Conservation (phyloP, 1,140 invertebrate species). For the Solenopsis fugax region DNA sequence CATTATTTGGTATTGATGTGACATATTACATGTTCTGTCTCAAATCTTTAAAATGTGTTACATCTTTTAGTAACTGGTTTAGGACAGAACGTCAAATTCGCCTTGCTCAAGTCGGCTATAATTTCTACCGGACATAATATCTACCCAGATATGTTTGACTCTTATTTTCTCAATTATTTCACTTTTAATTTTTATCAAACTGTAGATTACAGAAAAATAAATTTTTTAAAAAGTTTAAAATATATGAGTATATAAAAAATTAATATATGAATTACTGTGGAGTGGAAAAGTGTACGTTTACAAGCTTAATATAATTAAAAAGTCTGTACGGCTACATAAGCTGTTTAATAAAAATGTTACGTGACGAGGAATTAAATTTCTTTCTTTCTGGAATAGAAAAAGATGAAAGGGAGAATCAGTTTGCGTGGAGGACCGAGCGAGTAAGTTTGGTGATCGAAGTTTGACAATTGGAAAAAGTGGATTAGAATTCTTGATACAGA, state of each 20-base stretch:
- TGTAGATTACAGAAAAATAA: background rate
- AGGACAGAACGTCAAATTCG: no score
- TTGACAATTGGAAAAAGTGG: constrained; percentile 58
- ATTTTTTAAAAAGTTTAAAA: background rate
- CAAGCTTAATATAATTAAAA: constrained; percentile 20
- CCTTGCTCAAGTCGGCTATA: no score
- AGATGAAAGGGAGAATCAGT: background rate
- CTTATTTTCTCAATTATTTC: no score
- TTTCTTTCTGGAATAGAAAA: background rate
- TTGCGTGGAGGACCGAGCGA: constrained; percentile 2
- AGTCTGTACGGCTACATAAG: background rate
- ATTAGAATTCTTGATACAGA: constrained; percentile 49
- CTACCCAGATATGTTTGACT: no score
- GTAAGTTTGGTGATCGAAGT: constrained; percentile 41
- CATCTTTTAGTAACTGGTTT: no score
- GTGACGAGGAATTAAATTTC: constrained; percentile 35
- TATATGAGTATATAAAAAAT: background rate
- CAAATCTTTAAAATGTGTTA: no score
- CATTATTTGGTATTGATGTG: no score
- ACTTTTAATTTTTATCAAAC: no score
- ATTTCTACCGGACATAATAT: no score
- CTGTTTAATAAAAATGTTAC: constrained; percentile 25
- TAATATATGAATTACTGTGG: background rate
- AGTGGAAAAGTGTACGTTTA: background rate
- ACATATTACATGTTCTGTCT: no score